Evolutionary conservation across 2,113 vertebrate genomes (phyloP).

Genomic region (Chrysochloris asiatica): DNA sequence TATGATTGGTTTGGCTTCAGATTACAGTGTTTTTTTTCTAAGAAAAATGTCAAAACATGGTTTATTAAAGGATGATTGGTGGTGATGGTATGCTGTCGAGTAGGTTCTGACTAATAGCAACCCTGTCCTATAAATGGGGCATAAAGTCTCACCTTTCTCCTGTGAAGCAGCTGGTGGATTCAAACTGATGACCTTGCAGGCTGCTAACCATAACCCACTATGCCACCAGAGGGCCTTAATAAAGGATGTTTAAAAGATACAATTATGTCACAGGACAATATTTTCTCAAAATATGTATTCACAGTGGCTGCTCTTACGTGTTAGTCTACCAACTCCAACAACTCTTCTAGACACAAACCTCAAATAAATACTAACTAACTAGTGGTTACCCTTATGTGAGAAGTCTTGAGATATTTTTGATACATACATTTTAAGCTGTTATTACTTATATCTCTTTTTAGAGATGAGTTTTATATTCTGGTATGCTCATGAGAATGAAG

Average conservation of each 20-base stretch:
- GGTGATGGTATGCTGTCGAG: too few relatives aligned
- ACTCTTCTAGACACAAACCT: not conserved
- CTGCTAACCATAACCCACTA: too few relatives aligned
- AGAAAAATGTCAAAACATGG: not conserved
- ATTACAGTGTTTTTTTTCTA: slow-evolving; percentile 16
- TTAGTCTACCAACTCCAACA: not conserved
- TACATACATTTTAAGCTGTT: not conserved
- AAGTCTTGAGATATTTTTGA: not conserved
- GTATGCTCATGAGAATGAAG: not conserved
- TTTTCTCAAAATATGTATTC: not conserved
- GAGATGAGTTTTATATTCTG: not conserved
- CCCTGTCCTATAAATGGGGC: too few relatives aligned
- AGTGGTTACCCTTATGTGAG: not conserved
- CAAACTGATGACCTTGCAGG: too few relatives aligned
- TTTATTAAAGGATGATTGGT: not conserved
- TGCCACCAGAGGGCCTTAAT: too few relatives aligned
- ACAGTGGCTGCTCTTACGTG: not conserved
- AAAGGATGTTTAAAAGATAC: not conserved
- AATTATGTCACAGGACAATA: not conserved
- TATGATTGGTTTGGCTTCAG: not conserved
- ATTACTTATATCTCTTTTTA: slow-evolving; percentile 22
- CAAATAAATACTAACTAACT: not conserved
- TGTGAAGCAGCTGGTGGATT: too few relatives aligned
- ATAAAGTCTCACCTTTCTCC: too few relatives aligned
- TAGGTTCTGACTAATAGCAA: too few relatives aligned